Conservation (phyloP, 35 echinoderm and acorn worm species). For the Holothuria glaberrima region DNA sequence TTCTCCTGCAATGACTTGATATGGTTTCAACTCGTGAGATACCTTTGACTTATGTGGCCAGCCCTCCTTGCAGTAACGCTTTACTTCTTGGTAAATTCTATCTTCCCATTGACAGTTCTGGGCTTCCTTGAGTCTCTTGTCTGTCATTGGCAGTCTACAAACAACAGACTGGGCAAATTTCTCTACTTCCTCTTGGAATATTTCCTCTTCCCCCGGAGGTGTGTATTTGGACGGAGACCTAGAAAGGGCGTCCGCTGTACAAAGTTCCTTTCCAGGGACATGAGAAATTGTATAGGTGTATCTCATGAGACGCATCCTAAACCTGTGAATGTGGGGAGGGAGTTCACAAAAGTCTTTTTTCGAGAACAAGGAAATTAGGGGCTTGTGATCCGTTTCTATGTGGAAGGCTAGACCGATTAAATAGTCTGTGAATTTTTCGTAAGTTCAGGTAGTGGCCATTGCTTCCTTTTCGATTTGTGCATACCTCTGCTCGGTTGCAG, state of each 20-base stretch:
- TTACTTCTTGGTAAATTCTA: not conserved
- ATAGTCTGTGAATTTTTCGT: slow-evolving; percentile 56
- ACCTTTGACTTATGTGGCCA: slow-evolving; percentile 26
- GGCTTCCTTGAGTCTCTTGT: not conserved
- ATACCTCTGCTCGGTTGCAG: slow-evolving; percentile 54
- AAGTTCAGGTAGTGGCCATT: slow-evolving; percentile 64
- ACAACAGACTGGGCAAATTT: not conserved
- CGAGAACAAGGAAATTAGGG: slow-evolving; percentile 52
- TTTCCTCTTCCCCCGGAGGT: not conserved
- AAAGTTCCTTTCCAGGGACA: slow-evolving; percentile 59
- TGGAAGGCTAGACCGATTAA: slow-evolving; percentile 41
- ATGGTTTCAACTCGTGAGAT: not conserved
- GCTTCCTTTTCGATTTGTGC: slow-evolving; percentile 75
- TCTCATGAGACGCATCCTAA: slow-evolving; percentile 63
- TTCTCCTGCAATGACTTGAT: not conserved
- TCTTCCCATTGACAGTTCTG: not conserved
- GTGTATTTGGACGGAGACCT: slow-evolving; percentile 3
- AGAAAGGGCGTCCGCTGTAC: slow-evolving; percentile 64
- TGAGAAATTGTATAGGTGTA: slow-evolving; percentile 45
- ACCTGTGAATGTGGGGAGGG: slow-evolving; percentile 62
- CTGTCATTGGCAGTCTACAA: not conserved
- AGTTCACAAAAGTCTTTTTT: slow-evolving; percentile 59
- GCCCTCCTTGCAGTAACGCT: not conserved
- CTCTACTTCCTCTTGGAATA: not conserved
- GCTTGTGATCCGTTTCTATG: slow-evolving; percentile 79